A percentile compares a stretch with the other conserved stretches of the same genome.
phyloP scores from a whole-genome alignment of 2,888 invertebrate species.

The Cephus runcator region DNA sequence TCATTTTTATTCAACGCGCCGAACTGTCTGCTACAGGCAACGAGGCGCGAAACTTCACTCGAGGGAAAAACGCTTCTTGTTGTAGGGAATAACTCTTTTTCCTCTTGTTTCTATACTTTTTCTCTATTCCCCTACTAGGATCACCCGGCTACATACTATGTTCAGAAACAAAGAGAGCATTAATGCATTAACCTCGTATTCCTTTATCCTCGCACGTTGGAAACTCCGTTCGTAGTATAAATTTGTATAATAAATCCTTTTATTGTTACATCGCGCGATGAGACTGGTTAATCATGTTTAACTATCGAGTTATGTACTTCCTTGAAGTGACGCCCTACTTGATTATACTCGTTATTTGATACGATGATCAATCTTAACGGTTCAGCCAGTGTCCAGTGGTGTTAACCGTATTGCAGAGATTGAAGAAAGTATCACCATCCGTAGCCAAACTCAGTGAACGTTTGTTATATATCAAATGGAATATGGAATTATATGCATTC shows the following conservation, averaged over 20 bases:
- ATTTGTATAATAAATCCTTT: not conserved
- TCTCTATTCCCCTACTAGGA: not conserved
- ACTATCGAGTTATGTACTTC: not conserved
- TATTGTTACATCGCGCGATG: not conserved
- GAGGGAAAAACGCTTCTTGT: not conserved
- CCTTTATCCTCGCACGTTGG: not conserved
- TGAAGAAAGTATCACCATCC: not conserved
- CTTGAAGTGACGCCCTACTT: not conserved
- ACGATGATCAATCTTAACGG: not conserved
- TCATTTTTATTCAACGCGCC: not conserved
- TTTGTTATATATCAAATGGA: not conserved
- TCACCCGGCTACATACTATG: not conserved
- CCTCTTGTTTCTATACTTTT: not conserved
- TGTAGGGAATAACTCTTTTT: not conserved
- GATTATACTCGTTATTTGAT: not conserved
- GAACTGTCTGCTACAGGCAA: not conserved
- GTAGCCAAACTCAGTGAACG: not conserved
- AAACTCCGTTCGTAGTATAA: not conserved
- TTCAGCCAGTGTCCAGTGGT: not conserved
- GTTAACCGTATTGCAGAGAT: not conserved
- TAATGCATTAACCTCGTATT: conserved; percentile 1
- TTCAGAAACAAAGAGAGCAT: not conserved
- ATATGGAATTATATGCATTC: not conserved
- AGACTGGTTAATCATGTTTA: not conserved
- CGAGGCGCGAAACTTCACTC: not conserved